Conservation (phyloP, 2,113 vertebrate species). For the Synchiropus splendidus region DNA sequence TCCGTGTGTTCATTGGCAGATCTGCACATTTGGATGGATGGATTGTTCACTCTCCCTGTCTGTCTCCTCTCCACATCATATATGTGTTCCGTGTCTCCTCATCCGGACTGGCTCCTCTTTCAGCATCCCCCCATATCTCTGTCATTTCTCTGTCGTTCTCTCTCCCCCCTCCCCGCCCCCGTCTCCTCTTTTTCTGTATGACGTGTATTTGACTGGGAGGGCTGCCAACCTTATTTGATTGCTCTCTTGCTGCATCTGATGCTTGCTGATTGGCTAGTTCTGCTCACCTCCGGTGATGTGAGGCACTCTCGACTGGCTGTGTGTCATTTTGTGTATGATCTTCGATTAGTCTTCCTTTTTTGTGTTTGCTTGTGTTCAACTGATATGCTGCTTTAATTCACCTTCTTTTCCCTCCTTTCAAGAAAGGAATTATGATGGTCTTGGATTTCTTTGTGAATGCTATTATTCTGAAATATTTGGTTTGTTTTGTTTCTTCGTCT, state of each 20-base stretch:
- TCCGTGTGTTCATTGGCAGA: slow-evolving; percentile 34
- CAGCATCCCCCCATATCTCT: slow-evolving; percentile 55
- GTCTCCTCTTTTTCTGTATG: slow-evolving; percentile 48
- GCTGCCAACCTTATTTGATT: slow-evolving; percentile 62
- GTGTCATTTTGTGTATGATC: slow-evolving; percentile 64
- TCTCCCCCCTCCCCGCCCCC: slow-evolving; percentile 33
- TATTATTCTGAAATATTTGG: slow-evolving; percentile 47
- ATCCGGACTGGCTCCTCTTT: slow-evolving; percentile 60
- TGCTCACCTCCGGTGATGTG: slow-evolving; percentile 64
- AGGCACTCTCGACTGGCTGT: slow-evolving; percentile 64
- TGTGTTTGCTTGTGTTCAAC: slow-evolving; percentile 61
- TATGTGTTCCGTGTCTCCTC: slow-evolving; percentile 55
- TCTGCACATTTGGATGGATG: slow-evolving; percentile 54
- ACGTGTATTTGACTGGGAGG: slow-evolving; percentile 54
- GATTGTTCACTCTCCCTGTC: slow-evolving; percentile 43
- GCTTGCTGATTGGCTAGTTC: slow-evolving; percentile 72
- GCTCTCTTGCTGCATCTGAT: slow-evolving; percentile 67
- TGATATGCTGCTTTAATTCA: slow-evolving; percentile 61
- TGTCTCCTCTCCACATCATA: slow-evolving; percentile 40
- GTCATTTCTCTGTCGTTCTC: slow-evolving; percentile 40
- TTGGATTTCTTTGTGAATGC: slow-evolving; percentile 65
- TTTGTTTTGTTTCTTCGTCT: slow-evolving; percentile 42
- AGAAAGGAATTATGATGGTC: slow-evolving; percentile 47
- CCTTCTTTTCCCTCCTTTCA: slow-evolving; percentile 44
- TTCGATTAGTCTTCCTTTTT: slow-evolving; percentile 53